Evolutionary conservation across 2,888 invertebrate genomes (phyloP).

Genomic region (Phaonia tiefii): DNA sequence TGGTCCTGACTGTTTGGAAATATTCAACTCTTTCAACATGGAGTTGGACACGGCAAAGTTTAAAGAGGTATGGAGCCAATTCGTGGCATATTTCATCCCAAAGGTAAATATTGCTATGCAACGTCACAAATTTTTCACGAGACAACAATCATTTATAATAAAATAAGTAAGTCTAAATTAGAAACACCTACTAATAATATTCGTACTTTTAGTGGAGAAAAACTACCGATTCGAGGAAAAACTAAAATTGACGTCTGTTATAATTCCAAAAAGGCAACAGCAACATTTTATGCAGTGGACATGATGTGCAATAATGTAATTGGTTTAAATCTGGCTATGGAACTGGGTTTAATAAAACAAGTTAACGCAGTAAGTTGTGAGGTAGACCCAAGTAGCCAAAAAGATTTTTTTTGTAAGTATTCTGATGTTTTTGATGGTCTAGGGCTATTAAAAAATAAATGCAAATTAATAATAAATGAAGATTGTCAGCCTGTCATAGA

Average conservation of each 20-base stretch:
- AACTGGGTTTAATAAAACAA: conserved; percentile 33
- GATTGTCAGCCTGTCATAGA: conserved; percentile 11
- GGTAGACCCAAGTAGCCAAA: too few species aligned
- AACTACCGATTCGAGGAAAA: conserved; percentile 13
- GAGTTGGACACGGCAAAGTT: too few species aligned
- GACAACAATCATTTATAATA: too few species aligned
- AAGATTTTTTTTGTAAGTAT: conserved; percentile 44
- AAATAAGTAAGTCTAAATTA: conserved; percentile 1
- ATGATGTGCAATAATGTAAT: conserved; percentile 31
- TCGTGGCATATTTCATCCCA: too few species aligned
- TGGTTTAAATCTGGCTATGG: conserved; percentile 29
- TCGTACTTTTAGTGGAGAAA: conserved; percentile 41
- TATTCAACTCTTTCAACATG: too few species aligned
- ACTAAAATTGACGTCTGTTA: not conserved
- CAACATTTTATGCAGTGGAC: not conserved
- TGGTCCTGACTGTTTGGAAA: too few species aligned
- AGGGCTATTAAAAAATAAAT: conserved; percentile 41
- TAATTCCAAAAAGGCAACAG: not conserved
- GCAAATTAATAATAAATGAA: conserved; percentile 39
- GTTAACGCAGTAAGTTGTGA: conserved; percentile 28
- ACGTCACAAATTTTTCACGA: too few species aligned
- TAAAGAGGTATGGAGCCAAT: too few species aligned
- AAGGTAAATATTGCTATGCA: too few species aligned
- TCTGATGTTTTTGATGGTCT: conserved; percentile 47
- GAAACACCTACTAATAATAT: conserved; percentile 29